Base-by-base conservation (phyloP, 2,113 vertebrate species). In the Syrmaticus mikado region DNA sequence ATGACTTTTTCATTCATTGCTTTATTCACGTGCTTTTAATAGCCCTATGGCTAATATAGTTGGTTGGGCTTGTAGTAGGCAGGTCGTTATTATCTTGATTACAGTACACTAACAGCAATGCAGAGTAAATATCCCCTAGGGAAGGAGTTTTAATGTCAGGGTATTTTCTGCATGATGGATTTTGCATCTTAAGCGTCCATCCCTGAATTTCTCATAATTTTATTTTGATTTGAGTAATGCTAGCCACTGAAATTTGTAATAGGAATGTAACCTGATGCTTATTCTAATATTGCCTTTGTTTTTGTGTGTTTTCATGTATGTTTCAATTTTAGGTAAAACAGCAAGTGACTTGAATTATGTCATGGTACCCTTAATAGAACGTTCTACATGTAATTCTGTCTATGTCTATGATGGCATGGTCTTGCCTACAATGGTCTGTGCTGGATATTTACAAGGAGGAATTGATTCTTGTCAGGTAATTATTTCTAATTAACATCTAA, bases 401-500 rank as follows among this genome's bases (percentile, higher is more conserved):
- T 5, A 4, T 2, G 72, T 98, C 55, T 98, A 99, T 34, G 24
- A 96, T 5, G 97, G 97, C 32, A 17, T 70, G 24, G 58, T 99
- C 93, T 98, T 98, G 2, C n/a, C 98, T 9, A 93, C 97, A 61
- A 99, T 99, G 99, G 74, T 99, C 90, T 99, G 99, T 85, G 99
- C 99, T 0, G 99, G 99, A 8, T 97, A 87, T 40, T 96, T 99
- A 55, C 1, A 5, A 41, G 99, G 99, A 64, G 95, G 94, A 52
- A 25, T 98, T 3, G 99, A 99, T 89, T 96, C 98, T 13, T 99
- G 99, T 90, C 99, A 99, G 98, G 99, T 99, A 93, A 96, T 34
- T 48, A 41, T 53, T 67, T 46, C 13, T 76, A 53, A 45, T 67
- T 75, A 80, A 66, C 11, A 65, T 21, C 46, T 87, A 61, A 36